Percentiles rank a stretch among this genome's conserved stretches.
Conservation (phyloP, 2,888 invertebrate genomes). For the Athripsodes cinereus region DNA sequence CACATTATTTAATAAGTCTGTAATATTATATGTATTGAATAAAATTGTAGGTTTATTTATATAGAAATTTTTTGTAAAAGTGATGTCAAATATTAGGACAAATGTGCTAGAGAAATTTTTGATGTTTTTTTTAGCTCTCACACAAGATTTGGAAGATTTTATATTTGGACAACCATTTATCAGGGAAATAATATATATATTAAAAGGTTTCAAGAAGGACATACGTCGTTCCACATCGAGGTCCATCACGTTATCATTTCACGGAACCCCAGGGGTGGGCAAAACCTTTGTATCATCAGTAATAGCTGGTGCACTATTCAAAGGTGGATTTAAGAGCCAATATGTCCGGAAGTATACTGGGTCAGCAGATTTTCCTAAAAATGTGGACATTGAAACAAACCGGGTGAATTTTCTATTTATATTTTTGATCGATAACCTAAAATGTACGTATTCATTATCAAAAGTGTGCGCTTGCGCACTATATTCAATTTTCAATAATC, state of each 20-base stretch:
- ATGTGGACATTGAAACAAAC: no score
- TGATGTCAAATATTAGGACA: no score
- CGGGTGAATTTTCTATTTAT: no score
- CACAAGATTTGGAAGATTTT: constrained; percentile 40
- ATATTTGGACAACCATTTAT: constrained; percentile 83
- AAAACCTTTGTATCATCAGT: constrained; percentile 82
- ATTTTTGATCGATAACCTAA: no score
- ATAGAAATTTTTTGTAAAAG: no score
- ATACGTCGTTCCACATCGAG: constrained; percentile 52
- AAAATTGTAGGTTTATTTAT: no score
- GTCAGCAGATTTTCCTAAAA: constrained; percentile 62
- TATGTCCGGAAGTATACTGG: constrained; percentile 80
- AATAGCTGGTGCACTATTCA: constrained; percentile 65
- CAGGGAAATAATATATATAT: constrained; percentile 55
- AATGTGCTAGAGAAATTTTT: no score
- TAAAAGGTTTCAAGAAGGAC: constrained; percentile 53
- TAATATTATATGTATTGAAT: no score
- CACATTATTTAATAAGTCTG: no score
- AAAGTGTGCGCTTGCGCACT: no score
- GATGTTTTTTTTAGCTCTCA: constrained; percentile 52
- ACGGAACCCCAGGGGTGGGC: constrained; percentile 90
- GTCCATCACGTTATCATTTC: constrained; percentile 87
- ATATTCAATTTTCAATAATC: no score
- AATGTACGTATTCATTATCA: no score
- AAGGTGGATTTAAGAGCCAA: constrained; percentile 71